Base-by-base conservation (phyloP, 2,113 vertebrate genomes). In the Myodes glareolus region DNA sequence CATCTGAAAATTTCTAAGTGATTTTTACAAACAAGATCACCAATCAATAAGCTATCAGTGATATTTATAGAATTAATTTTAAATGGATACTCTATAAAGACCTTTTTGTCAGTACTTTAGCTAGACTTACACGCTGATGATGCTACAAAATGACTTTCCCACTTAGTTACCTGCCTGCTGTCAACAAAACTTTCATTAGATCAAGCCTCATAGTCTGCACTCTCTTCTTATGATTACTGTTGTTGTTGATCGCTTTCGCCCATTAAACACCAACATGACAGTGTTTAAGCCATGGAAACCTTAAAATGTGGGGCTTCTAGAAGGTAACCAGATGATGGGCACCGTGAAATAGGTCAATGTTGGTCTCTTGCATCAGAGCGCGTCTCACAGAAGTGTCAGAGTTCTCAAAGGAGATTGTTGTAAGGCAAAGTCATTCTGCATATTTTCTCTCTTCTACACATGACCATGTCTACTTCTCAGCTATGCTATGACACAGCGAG, bases 21-120 rank as follows among this genome's bases (percentile, higher is more conserved):
- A 67, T 63, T 95, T 80, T 95, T 77, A 95, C 25, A 91, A 95
- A 93, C 14, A 91, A 95, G 19, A 92, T 90, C n/a, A 68, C 42
- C 1, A 7, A 55, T 7, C 47, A 65, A 4, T 91, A 95, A 87
- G 5, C 47, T 3, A 23, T 95, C 93, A 95, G 75, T 87, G 77
- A 87, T 76, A 87, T 90, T 88, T 80, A 92, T 27, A 31, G 63
- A 95, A 65, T 42, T 27, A 21, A 42, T 93, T 78, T 65, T 88
- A 95, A 97, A 55, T 19, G 17, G 31, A 50, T 75, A 5, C 36
- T 33, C 90, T 50, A 67, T 29, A 47, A 87, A 11, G 36, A 11
- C 6, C 45, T 75, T 67, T 78, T 76, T 90, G 23, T 16, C 72
- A 52, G 47, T 85, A 65, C 29, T 88, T 92, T 77, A 68, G 72